Conservation (phyloP, 2,113 vertebrate genomes). For the Potamarius usumacintae region DNA sequence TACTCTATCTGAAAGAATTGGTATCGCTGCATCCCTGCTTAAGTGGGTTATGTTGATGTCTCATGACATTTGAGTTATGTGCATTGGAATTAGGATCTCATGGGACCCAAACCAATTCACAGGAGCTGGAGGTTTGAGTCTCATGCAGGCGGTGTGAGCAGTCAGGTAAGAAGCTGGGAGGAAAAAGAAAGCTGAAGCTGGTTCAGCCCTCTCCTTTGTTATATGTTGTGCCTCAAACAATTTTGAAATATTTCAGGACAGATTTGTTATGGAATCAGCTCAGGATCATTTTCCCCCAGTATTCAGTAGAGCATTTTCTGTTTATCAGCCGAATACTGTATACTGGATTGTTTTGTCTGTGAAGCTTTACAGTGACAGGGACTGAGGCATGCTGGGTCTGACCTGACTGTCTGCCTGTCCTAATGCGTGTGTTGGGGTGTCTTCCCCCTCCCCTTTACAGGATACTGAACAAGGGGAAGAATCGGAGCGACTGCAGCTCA, state of each 20-base stretch:
- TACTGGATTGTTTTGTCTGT: neutral
- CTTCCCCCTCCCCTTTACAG: slow-evolving; percentile 59
- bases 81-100: too few relatives aligned
- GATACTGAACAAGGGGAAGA: slow-evolving; percentile 84
- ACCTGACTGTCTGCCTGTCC: neutral
- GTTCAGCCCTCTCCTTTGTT: too few relatives aligned
- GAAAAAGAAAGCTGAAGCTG: neutral
- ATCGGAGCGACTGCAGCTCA: slow-evolving; percentile 83
- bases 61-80: too few relatives aligned
- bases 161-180: neutral
- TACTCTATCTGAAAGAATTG: too few relatives aligned
- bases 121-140: too few relatives aligned
- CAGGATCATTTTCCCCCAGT: neutral
- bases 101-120: too few relatives aligned
- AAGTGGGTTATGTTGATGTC: too few relatives aligned
- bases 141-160: too few relatives aligned
- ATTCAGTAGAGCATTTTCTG: neutral
- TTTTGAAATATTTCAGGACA: neutral
- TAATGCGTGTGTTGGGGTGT: neutral
- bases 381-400: neutral
- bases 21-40: too few relatives aligned
- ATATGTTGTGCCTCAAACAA: neutral
- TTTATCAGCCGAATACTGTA: neutral
- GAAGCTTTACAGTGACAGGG: too few relatives aligned
- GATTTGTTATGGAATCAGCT: neutral